phyloP scores from a whole-genome alignment of 35 echinoderm and acorn worm genomes.

The Eucidaris tribuloides region DNA sequence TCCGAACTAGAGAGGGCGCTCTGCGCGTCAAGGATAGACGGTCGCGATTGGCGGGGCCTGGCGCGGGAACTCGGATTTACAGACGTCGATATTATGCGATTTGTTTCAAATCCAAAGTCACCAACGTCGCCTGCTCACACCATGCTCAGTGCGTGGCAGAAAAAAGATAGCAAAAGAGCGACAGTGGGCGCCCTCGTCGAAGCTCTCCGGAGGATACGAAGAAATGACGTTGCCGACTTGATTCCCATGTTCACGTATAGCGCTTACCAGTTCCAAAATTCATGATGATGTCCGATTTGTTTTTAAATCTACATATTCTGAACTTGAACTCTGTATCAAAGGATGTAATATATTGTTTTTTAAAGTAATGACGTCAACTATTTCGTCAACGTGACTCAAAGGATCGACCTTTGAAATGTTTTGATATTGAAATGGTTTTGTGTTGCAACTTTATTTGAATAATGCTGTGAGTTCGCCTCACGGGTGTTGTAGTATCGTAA shows the following conservation, averaged over 20 bases:
- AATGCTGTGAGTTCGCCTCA: no score
- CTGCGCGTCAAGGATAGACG: not conserved
- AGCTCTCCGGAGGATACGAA: constrained; percentile 3
- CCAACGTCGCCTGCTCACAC: not conserved
- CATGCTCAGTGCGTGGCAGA: not conserved
- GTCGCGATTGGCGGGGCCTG: constrained; percentile 7
- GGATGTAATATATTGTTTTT: no score
- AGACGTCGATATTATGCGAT: not conserved
- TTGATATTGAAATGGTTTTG: no score
- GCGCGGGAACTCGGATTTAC: constrained; percentile 23
- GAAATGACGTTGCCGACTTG: constrained; percentile 28
- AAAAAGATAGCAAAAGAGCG: constrained; percentile 9
- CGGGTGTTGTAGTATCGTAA: no score
- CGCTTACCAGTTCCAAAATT: constrained; percentile 4
- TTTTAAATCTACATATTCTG: no score
- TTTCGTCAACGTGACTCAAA: no score
- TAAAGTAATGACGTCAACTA: no score
- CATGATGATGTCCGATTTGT: no score
- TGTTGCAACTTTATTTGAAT: no score
- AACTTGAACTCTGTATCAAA: no score
- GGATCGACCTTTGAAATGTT: no score
- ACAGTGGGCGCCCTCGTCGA: not conserved
- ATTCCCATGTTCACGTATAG: constrained; percentile 3
- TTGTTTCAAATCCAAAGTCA: not conserved
- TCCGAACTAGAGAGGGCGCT: not conserved